These are phyloP conservation scores for Mionectes olivaceus DNA, from an alignment of 2,797 vertebrate species.

Conservation along the genomic window DNA sequence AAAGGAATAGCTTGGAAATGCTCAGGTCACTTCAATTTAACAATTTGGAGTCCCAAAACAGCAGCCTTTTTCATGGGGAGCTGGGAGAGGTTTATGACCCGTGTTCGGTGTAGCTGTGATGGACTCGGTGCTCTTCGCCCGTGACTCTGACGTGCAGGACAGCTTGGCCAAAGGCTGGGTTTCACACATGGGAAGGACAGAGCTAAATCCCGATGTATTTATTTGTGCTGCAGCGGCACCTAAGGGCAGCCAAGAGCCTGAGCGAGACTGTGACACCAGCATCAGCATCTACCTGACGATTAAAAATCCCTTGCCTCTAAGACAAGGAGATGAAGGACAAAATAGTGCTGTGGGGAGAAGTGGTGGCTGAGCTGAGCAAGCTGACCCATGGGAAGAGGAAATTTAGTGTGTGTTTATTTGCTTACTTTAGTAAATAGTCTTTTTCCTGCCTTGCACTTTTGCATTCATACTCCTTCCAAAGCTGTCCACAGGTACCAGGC, in stretches of 20 bases:
- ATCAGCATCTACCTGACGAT: neutral
- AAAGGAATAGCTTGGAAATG: neutral
- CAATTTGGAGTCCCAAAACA: accelerated
- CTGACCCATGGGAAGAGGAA: neutral
- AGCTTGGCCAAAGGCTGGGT: neutral
- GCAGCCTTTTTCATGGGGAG: neutral
- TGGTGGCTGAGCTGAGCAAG: neutral
- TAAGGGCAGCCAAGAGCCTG: conserved; percentile 31
- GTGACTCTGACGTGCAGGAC: neutral
- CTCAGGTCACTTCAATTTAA: neutral
- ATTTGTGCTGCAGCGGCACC: conserved; percentile 58
- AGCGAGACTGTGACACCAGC: neutral
- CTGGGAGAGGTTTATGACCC: neutral
- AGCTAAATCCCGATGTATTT: neutral
- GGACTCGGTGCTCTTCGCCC: neutral
- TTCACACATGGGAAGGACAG: neutral
- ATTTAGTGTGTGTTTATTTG: neutral
- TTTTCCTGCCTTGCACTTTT: neutral
- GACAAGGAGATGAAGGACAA: neutral
- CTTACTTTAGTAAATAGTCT: neutral
- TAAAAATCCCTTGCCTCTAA: neutral
- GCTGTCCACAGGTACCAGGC: neutral
- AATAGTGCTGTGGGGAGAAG: neutral
- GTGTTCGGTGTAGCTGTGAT: neutral
- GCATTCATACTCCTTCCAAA: neutral